Percentiles rank a stretch among this genome's conserved stretches.
phyloP scores from a whole-genome alignment of 2,888 invertebrate species.

The Drosophila colorata region DNA sequence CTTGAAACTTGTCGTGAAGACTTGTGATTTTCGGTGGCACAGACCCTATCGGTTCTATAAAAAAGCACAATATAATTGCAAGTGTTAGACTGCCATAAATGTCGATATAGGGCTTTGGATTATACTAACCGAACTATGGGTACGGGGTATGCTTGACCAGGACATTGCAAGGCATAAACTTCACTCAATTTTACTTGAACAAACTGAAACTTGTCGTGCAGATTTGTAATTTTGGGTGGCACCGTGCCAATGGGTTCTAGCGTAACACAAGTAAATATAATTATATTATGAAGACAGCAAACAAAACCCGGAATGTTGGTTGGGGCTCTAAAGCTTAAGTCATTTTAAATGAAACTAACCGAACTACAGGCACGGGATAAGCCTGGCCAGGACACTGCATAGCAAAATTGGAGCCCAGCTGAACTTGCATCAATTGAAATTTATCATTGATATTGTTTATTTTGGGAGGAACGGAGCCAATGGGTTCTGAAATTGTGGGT shows the following conservation, averaged over 20 bases:
- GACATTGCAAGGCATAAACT: constrained; percentile 89
- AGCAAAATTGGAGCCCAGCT: constrained; percentile 86
- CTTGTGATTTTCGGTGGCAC: constrained; percentile 87
- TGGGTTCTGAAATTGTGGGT: constrained; percentile 83
- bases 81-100: constrained; percentile 2
- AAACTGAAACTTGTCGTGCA: constrained; percentile 85
- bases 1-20: constrained; percentile 85
- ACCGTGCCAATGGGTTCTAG: constrained; percentile 86
- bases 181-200: constrained; percentile 85
- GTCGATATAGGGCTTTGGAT: neutral
- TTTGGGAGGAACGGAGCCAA: constrained; percentile 87
- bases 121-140: constrained; percentile 88
- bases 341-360: constrained; percentile 82
- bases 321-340: neutral
- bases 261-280: neutral
- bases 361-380: constrained; percentile 90
- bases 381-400: constrained; percentile 91
- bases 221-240: constrained; percentile 87
- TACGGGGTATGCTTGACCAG: constrained; percentile 91
- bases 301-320: constrained; percentile 36
- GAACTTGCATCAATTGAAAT: constrained; percentile 77
- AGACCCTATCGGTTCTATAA: constrained; percentile 85
- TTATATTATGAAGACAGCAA: neutral
- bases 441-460: constrained; percentile 87
- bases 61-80: neutral